These are phyloP conservation scores for Pelecanus crispus DNA, from an alignment of 2,113 vertebrate genomes.

Conservation along the genomic window DNA sequence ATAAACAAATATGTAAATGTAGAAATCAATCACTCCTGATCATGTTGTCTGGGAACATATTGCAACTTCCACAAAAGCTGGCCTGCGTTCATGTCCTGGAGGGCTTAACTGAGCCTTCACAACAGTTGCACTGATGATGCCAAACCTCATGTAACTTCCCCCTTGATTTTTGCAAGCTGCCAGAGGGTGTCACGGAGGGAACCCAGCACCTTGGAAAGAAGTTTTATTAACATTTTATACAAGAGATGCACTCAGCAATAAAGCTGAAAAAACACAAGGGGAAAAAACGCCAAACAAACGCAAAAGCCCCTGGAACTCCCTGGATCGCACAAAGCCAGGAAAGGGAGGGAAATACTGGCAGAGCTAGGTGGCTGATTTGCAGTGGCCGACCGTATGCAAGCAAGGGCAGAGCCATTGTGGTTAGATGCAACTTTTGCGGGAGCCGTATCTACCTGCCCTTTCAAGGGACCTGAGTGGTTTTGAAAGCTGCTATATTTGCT, in stretches of 20 bases:
- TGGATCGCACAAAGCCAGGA: background rate
- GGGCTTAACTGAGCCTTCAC: constrained; percentile 15
- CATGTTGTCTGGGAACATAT: background rate
- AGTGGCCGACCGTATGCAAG: background rate
- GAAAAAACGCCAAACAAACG: background rate
- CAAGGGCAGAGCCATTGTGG: background rate
- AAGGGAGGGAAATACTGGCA: background rate
- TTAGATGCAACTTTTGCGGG: rapidly evolving
- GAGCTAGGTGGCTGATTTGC: background rate
- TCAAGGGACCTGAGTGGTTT: background rate
- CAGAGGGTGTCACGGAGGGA: background rate
- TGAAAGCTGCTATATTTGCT: background rate
- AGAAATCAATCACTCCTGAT: constrained; percentile 1
- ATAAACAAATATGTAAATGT: background rate
- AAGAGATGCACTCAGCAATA: background rate
- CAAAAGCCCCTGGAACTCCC: background rate
- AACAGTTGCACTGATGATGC: background rate
- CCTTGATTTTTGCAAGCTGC: background rate
- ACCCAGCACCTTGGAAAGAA: background rate
- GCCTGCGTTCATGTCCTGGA: background rate
- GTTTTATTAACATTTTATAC: background rate
- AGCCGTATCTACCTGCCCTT: background rate
- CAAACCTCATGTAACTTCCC: background rate
- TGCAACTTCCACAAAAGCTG: constrained; percentile 16
- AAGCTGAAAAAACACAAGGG: background rate